These are phyloP conservation scores for Dorcus hopei DNA, from an alignment of 2,888 invertebrate genomes.

Conservation along the genomic window DNA sequence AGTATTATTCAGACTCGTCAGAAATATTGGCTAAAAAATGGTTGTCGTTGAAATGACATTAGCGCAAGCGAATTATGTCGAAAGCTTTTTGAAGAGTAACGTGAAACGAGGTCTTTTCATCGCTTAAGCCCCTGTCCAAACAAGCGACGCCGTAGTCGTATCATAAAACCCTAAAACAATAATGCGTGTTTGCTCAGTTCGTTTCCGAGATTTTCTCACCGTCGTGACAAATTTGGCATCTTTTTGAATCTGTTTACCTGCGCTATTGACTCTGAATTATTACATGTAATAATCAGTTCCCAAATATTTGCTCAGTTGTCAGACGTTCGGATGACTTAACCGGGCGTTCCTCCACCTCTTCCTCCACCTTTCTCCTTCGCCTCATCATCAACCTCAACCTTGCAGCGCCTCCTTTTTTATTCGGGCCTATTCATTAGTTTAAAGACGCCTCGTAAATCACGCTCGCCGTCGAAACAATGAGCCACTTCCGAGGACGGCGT, in stretches of 20 bases:
- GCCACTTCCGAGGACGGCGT: no score
- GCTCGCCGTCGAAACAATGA: no score
- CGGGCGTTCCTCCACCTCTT: not conserved
- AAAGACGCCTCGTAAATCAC: no score
- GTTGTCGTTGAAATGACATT: no score
- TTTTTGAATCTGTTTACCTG: conserved; percentile 22
- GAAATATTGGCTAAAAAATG: no score
- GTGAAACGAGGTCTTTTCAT: not conserved
- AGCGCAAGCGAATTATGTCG: not conserved
- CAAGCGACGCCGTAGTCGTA: not conserved
- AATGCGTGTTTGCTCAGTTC: not conserved
- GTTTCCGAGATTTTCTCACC: conserved; percentile 25
- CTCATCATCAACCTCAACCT: no score
- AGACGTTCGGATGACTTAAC: not conserved
- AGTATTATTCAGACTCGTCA: no score
- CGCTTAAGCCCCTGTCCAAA: not conserved
- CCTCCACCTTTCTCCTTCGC: no score
- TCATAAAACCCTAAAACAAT: not conserved
- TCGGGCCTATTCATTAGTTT: no score
- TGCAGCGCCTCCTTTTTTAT: no score
- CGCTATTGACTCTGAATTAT: not conserved
- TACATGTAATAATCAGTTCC: not conserved
- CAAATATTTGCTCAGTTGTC: conserved; percentile 1
- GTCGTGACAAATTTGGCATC: conserved; percentile 27
- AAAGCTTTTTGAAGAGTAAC: not conserved